Percentiles rank a stretch among this genome's conserved stretches.
Conservation (phyloP, 1,140 invertebrate genomes). For the Drosophila yakuba region DNA sequence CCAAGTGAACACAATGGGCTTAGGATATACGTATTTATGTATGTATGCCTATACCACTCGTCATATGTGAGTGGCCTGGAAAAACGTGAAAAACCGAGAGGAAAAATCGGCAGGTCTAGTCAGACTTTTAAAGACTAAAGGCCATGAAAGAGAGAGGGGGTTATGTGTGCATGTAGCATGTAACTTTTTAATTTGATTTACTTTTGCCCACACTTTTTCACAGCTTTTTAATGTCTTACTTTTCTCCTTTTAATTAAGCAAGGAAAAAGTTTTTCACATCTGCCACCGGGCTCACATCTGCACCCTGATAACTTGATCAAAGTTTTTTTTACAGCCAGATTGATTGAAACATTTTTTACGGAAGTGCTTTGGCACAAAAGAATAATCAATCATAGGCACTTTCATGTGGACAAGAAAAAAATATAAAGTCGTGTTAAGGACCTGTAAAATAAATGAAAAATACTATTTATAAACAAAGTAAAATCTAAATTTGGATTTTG, state of each 20-base stretch:
- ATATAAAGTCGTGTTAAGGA: not conserved
- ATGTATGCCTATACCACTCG: no score
- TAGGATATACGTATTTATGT: constrained; percentile 18
- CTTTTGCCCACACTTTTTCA: constrained; percentile 18
- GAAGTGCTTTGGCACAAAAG: not conserved
- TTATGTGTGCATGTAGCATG: constrained; percentile 14
- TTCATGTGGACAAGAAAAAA: no score
- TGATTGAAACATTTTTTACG: constrained; percentile 14
- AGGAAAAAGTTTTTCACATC: constrained; percentile 24
- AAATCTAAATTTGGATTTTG: no score
- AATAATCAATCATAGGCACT: not conserved
- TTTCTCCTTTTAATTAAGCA: constrained; percentile 43
- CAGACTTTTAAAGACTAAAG: constrained; percentile 8
- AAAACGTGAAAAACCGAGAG: constrained; percentile 14
- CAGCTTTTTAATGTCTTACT: constrained; percentile 42
- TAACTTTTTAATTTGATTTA: constrained; percentile 62
- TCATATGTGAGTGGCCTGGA: constrained; percentile 8
- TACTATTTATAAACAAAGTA: no score
- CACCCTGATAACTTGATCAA: constrained; percentile 16
- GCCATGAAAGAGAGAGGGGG: constrained; percentile 12
- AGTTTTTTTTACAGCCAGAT: constrained; percentile 9
- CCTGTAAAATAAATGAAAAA: no score
- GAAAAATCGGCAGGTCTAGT: constrained; percentile 10
- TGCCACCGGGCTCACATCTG: constrained; percentile 22
- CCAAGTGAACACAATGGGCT: constrained; percentile 55